Evolutionary conservation across 2,797 vertebrate species (phyloP).

Genomic region (Enteromius trimaculatus): DNA sequence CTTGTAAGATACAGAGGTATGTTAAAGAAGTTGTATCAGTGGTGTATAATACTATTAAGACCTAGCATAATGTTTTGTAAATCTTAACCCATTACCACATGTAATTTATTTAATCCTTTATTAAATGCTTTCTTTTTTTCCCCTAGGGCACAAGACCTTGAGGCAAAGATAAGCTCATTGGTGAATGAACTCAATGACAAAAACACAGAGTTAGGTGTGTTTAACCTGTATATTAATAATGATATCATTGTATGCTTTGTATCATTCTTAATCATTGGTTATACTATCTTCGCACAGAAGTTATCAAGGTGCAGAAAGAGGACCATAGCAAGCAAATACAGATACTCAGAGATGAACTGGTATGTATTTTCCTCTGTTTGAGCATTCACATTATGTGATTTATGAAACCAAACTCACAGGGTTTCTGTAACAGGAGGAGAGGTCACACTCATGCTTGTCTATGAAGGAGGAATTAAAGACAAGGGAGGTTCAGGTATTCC

Average conservation of each 20-base stretch:
- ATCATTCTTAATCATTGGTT: constrained; percentile 2
- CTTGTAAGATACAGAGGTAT: constrained; percentile 82
- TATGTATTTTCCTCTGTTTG: constrained; percentile 64
- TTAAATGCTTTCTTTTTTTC: constrained; percentile 57
- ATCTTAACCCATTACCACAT: background rate
- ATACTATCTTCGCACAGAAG: constrained; percentile 70
- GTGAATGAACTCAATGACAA: constrained; percentile 77
- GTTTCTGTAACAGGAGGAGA: constrained; percentile 64
- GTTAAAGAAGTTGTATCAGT: background rate
- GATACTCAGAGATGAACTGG: constrained; percentile 79
- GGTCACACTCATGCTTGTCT: constrained; percentile 64
- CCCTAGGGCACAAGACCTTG: constrained; percentile 76
- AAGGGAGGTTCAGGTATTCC: constrained; percentile 60
- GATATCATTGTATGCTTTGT: background rate
- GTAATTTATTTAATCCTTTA: background rate
- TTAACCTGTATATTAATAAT: constrained; percentile 15
- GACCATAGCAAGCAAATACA: constrained; percentile 80
- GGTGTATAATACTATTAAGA: background rate
- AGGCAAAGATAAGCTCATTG: constrained; percentile 71
- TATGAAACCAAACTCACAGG: constrained; percentile 4
- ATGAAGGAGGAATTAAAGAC: constrained; percentile 64
- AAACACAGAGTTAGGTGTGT: constrained; percentile 80
- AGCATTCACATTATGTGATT: constrained; percentile 1
- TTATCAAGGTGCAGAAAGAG: constrained; percentile 75
- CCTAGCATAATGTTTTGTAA: background rate